Conservation (phyloP, 2,888 invertebrate genomes). For the Standfussiana lucernea region DNA sequence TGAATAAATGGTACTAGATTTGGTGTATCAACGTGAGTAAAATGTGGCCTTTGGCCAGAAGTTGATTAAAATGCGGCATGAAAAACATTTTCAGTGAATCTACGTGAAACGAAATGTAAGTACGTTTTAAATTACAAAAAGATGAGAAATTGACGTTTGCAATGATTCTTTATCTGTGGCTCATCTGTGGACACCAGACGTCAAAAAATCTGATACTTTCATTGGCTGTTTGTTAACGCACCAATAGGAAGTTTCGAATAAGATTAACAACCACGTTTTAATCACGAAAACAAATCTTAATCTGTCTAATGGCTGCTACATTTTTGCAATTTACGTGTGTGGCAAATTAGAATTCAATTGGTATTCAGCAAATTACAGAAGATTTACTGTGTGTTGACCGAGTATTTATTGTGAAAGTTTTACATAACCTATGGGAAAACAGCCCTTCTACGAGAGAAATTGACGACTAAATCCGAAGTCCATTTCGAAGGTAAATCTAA, state of each 20-base stretch:
- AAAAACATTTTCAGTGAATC: background rate
- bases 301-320: conserved; percentile 78
- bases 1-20: background rate
- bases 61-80: background rate
- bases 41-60: background rate
- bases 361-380: conserved; percentile 44
- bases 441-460: conserved; percentile 37
- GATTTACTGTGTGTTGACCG: conserved; percentile 42
- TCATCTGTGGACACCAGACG: conserved; percentile 23
- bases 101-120: conserved; percentile 46
- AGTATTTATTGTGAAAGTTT: conserved; percentile 43
- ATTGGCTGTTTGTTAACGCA: conserved; percentile 28
- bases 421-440: conserved; percentile 39
- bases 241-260: conserved; percentile 59
- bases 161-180: accelerated
- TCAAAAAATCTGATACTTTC: conserved; percentile 32
- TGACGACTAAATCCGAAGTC: conserved; percentile 67
- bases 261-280: conserved; percentile 60
- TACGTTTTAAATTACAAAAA: conserved; percentile 52
- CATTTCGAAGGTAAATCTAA: conserved; percentile 78
- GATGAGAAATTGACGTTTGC: background rate
- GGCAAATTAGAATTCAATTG: conserved; percentile 69
- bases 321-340: conserved; percentile 76
- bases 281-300: conserved; percentile 67
- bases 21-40: background rate